Base-by-base conservation (phyloP, 2,888 invertebrate species). In the Cephalotes varians region DNA sequence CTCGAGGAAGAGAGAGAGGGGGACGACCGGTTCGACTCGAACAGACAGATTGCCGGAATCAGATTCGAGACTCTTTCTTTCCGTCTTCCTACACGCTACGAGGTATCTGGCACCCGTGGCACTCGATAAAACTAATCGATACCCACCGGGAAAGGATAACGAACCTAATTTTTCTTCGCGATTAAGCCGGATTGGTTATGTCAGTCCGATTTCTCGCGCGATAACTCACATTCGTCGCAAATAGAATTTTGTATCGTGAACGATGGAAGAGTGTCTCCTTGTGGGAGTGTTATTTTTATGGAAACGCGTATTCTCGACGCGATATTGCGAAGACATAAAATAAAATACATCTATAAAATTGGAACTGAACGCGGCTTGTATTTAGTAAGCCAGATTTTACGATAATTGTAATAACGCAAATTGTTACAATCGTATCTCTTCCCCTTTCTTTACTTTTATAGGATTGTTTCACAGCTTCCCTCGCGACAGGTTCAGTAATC, bases 41-140 rank as follows among this genome's bases (percentile, higher is more conserved):
- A 82, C 73, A 85, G 88, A 90, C 84, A 84, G 82, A 88, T 90
- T 81, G 84, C 73, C 76, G 40, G 58, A 83, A 81, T 89, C 81
- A 58, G 64, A 56, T 65, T 76, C 60, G 44, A 67, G 56, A 49
- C 49, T 58, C 31, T 81, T 71, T 60, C 49, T n/a, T 40, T 31
- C 64, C 64, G 47, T 69, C 62, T 51, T 67, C 31, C 28, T 56
- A 31, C 10, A 31, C 40, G 37, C 60, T 28, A 47, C 65, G 64
- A 15, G 49, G 51, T 31, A 58, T 25, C 44, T 56, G 60, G 10
- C 10, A 65, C 58, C 51, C 15, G 37, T 28, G 28, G 77, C 25
- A 31, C 44, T 73, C 56, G 84, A 82, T 85, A 84, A 88, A 81
- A 60, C 65, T 81, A 81, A 85, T 86, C 85, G 85, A 86, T 86